Base-by-base conservation (phyloP, 1,140 invertebrate genomes). In the Trissolcus basalis region DNA sequence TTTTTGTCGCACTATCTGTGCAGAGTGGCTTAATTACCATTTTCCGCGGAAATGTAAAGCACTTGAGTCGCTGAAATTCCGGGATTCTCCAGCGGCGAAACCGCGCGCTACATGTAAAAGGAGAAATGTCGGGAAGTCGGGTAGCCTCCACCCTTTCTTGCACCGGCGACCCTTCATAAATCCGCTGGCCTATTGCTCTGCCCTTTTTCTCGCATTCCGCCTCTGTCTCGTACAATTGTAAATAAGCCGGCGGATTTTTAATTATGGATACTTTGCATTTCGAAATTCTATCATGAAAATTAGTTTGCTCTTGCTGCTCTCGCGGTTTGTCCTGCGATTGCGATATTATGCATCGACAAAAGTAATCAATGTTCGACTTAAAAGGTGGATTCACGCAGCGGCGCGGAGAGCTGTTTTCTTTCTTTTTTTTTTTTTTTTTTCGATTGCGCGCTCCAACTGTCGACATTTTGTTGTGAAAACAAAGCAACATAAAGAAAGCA, bases 201-300 rank as follows among this genome's bases (percentile, higher is more conserved):
- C 32, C 79, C 67, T 65, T 60, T 79, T 63, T 65, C 53, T 50
- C 41, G 32, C 12, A 48, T 41, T 59, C 35, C 43, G 48, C 49
- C 53, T 55, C 16, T 49, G 48, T 56, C 33, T 44, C 65, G 41
- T 80, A 81, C 70, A 78, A 72, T 49, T 61, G 81, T 82, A 85
- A 87, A 86, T 85, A 86, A 79, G 65, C 70, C 55, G 44, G 55
- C 16, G 43, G 64, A 78, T 39, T 78, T 81, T 81, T 81, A 81
- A 79, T 81, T 79, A 81, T 78, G 78, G 75, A 70, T 77, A 79
- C 74, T 81, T 77, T 74, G 59, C 59, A 55, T 76, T n/a, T n/a
- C n/a, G n/a, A 6, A 27, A 54, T 33, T 32, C 45, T 63, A 41
- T 49, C 61, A 27, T 6, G 19, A 27, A n/a, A 27, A 27, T 27